Evolutionary conservation across 2,113 vertebrate species (phyloP).

Genomic region (Siphamia tubifer): DNA sequence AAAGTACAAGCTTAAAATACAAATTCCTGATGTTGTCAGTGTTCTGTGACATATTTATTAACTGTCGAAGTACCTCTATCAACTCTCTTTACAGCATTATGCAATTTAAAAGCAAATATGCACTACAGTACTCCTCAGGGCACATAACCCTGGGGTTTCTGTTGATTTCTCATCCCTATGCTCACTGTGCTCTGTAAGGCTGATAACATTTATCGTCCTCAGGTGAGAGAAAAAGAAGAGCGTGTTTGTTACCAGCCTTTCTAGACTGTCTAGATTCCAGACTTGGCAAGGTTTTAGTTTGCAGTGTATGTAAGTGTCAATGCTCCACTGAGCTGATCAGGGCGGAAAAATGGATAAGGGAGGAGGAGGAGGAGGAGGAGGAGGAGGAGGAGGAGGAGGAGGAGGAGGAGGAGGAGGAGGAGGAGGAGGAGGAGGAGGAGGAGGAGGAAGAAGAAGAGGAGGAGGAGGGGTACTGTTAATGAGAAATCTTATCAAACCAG

Average conservation of each 20-base stretch:
- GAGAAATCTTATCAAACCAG: conserved; percentile 69
- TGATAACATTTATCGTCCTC: conserved; percentile 27
- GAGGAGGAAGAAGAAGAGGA: too few relatives aligned
- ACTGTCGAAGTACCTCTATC: too few relatives aligned
- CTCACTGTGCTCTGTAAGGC: conserved; percentile 9
- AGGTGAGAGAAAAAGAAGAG: conserved; percentile 16
- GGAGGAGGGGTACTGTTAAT: background rate
- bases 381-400: too few relatives aligned
- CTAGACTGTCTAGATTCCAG: conserved; percentile 67
- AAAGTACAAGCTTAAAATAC: background rate
- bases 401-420: too few relatives aligned
- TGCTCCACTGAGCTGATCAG: background rate
- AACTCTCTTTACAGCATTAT: background rate
- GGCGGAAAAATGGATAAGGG: too few relatives aligned
- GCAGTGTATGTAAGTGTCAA: conserved; percentile 15
- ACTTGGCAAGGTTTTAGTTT: conserved; percentile 10
- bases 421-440: too few relatives aligned
- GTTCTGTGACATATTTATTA: background rate
- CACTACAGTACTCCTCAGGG: background rate
- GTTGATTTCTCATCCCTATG: background rate
- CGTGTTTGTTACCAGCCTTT: conserved; percentile 27
- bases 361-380: background rate
- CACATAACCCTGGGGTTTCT: background rate
- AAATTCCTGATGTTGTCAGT: background rate
- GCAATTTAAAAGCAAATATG: background rate